Evolutionary conservation across 1,140 invertebrate genomes (phyloP).

Genomic region (Belonocnema kinseyi): DNA sequence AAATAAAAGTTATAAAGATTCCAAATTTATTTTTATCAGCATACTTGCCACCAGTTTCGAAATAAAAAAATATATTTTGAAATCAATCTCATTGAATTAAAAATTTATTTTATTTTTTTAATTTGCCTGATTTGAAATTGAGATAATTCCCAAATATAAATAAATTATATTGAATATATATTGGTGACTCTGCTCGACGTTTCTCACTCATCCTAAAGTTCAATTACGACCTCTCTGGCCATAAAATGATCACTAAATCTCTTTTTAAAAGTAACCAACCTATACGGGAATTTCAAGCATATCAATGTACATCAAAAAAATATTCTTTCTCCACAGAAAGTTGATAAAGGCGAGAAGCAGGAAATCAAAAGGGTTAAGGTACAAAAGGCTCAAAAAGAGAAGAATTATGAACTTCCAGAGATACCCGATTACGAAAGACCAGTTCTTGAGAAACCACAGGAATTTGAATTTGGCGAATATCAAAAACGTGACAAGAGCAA

Average conservation of each 20-base stretch:
- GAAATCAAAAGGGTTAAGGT: constrained; percentile 67
- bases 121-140: too few species aligned
- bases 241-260: not conserved
- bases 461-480: constrained; percentile 70
- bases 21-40: too few species aligned
- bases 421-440: constrained; percentile 84
- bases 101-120: too few species aligned
- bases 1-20: too few species aligned
- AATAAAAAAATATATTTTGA: too few species aligned
- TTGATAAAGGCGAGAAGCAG: constrained; percentile 65
- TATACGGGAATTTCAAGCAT: not conserved
- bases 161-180: too few species aligned
- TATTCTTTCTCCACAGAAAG: constrained; percentile 62
- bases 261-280: not conserved
- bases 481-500: constrained; percentile 69
- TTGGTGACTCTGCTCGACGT: too few species aligned
- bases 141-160: too few species aligned
- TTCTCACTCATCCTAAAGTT: too few species aligned
- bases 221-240: too few species aligned
- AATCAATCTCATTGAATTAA: too few species aligned
- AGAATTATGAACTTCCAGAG: constrained; percentile 82
- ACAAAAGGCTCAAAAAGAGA: constrained; percentile 73
- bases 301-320: not conserved
- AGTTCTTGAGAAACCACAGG: constrained; percentile 79
- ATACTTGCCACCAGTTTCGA: too few species aligned